phyloP scores from a whole-genome alignment of 2,797 vertebrate species.

The Alauda arvensis region DNA sequence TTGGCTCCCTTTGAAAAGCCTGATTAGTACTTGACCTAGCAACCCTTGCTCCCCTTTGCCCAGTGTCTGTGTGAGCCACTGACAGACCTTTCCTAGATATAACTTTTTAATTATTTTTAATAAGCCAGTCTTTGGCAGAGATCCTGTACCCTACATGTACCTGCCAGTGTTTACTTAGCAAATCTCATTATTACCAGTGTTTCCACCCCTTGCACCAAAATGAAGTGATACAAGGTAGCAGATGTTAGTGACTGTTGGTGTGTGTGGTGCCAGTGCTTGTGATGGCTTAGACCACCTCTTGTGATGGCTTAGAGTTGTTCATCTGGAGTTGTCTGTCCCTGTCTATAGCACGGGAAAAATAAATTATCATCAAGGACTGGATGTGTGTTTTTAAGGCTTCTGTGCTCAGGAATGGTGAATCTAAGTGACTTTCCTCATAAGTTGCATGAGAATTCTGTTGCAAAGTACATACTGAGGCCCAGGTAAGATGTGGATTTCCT shows the following conservation, averaged over 20 bases:
- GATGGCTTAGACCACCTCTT: fast-evolving
- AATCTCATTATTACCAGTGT: neutral
- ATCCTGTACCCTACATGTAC: fast-evolving
- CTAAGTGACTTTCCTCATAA: neutral
- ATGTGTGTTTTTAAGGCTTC: neutral
- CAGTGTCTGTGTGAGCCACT: neutral
- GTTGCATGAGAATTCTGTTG: neutral
- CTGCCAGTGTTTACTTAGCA: neutral
- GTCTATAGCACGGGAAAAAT: fast-evolving
- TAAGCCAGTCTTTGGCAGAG: neutral
- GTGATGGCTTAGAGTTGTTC: neutral
- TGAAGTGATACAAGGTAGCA: neutral
- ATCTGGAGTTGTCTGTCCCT: neutral
- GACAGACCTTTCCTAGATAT: neutral
- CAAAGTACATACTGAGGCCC: neutral
- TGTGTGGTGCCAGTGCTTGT: neutral
- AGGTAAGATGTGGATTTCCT: neutral
- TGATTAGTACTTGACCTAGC: slow-evolving; percentile 27
- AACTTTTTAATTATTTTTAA: slow-evolving; percentile 9
- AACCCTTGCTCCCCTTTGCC: neutral
- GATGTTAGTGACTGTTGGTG: neutral
- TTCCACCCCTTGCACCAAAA: neutral
- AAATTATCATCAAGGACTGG: neutral
- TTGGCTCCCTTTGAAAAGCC: slow-evolving; percentile 50
- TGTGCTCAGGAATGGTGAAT: neutral